Conservation (phyloP, 1,140 invertebrate species). For the Drosophila pallidifrons region DNA sequence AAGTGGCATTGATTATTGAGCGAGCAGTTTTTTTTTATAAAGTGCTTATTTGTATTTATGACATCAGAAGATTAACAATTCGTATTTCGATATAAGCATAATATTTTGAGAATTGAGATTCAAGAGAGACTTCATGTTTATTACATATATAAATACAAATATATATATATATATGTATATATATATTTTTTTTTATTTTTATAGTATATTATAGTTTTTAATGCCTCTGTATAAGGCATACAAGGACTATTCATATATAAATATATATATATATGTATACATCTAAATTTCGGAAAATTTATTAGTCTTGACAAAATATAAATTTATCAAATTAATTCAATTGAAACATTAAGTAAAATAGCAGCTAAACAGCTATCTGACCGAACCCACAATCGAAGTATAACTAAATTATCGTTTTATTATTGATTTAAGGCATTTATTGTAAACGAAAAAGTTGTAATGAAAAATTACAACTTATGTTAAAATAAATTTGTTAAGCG, state of each 20-base stretch:
- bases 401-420: slow-evolving; percentile 76
- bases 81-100: slow-evolving; percentile 52
- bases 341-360: slow-evolving; percentile 54
- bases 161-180: slow-evolving; percentile 26
- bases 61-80: slow-evolving; percentile 16
- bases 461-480: slow-evolving; percentile 77
- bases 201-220: slow-evolving; percentile 68
- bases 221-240: slow-evolving; percentile 42
- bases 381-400: slow-evolving; percentile 52
- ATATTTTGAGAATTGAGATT: slow-evolving; percentile 73
- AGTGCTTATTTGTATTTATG: slow-evolving; percentile 41
- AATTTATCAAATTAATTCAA: slow-evolving; percentile 31
- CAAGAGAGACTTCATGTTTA: slow-evolving; percentile 67
- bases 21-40: slow-evolving; percentile 43
- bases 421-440: slow-evolving; percentile 66
- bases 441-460: slow-evolving; percentile 75
- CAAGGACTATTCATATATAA: slow-evolving; percentile 24
- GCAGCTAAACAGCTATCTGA: slow-evolving; percentile 48
- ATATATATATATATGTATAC: slow-evolving; percentile 27
- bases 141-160: slow-evolving; percentile 51
- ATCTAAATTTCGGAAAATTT: slow-evolving; percentile 47
- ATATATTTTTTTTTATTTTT: slow-evolving; percentile 52
- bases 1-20: slow-evolving; percentile 62
- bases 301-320: slow-evolving; percentile 13
- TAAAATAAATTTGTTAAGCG: slow-evolving; percentile 80